Evolutionary conservation across 2,797 vertebrate species (phyloP), one percentile per base, ranked within the genome.

Genomic region (Enteromius fasciolatus): DNA sequence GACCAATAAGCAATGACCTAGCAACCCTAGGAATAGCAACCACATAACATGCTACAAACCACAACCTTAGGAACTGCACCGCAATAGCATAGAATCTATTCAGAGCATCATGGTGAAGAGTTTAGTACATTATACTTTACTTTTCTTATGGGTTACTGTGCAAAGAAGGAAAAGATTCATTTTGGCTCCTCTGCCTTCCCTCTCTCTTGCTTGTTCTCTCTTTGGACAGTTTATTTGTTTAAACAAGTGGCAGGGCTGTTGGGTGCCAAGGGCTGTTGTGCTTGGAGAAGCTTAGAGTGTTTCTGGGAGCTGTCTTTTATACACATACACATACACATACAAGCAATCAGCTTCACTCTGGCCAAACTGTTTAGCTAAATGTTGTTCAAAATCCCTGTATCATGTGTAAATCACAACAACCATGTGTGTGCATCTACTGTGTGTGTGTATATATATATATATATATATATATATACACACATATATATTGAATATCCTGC

Each of bases 211-310:
- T 75, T 73, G 18, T 84, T 90, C 89, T 90, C 90, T 89, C 88
- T 36, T 89, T 83, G 85, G 90, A 83, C 82, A 39, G 87, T 91
- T 92, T 94, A 91, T 93, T 93, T 94, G 92, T 94, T 94, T 94
- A 94, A 94, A 92, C 92, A 92, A 94, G 91, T 93, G 92, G 90
- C 90, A 90, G 86, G 80, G 88, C 90, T 61, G 73, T 84, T 91
- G 87, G 88, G 88, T 92, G 93, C 93, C 92, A 92, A 90, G 93
- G 90, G 89, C 92, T 72, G 91, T 93, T 93, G 92, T 91, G 92
- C 90, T 93, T 91, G 90, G 91, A 93, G 89, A 90, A 89, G 89
- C 87, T 88, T 87, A 68, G 84, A 85, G 89, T 88, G 89, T 89
- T 82, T 86, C 83, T 86, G 82, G 88, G 52, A 28, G 88, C 88